phyloP scores from a whole-genome alignment of 2,113 vertebrate genomes.

The Petaurus breviceps region DNA sequence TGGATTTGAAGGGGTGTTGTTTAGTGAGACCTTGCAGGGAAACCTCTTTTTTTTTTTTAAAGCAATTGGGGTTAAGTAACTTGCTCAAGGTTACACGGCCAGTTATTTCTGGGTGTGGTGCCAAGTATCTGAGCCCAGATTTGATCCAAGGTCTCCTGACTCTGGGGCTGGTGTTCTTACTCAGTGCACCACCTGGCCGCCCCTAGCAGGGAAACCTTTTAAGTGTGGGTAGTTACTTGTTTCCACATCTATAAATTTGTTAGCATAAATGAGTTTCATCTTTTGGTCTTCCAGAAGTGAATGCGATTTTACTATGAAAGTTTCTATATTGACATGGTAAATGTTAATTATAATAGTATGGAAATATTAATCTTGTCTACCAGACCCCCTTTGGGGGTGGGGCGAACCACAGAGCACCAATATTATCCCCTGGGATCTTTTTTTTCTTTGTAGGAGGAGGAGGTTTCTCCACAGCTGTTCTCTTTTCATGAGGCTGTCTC shows the following conservation, averaged over 20 bases:
- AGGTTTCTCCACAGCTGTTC: conserved; percentile 97
- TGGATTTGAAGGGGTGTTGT: conserved; percentile 32
- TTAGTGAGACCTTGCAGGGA: conserved; percentile 2
- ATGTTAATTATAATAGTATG: neutral
- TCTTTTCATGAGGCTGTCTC: conserved; percentile 98
- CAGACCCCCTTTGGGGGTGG: neutral
- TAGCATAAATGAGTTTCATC: conserved; percentile 28
- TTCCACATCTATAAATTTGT: neutral
- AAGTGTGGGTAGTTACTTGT: conserved; percentile 6
- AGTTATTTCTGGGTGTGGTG: no score
- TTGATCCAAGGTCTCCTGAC: no score
- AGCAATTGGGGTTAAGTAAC: no score
- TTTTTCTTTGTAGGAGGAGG: conserved; percentile 90
- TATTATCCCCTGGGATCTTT: conserved; percentile 36
- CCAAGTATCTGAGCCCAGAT: no score
- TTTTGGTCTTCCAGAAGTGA: conserved; percentile 40
- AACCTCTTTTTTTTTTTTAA: no score
- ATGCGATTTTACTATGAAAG: neutral
- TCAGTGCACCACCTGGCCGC: no score
- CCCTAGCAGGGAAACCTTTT: conserved; percentile 10
- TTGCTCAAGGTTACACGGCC: no score
- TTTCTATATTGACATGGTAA: neutral
- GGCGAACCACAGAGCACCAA: neutral
- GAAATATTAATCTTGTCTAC: neutral
- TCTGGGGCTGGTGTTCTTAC: no score